phyloP scores from a whole-genome alignment of 2,888 invertebrate species.

The Tineola bisselliella region DNA sequence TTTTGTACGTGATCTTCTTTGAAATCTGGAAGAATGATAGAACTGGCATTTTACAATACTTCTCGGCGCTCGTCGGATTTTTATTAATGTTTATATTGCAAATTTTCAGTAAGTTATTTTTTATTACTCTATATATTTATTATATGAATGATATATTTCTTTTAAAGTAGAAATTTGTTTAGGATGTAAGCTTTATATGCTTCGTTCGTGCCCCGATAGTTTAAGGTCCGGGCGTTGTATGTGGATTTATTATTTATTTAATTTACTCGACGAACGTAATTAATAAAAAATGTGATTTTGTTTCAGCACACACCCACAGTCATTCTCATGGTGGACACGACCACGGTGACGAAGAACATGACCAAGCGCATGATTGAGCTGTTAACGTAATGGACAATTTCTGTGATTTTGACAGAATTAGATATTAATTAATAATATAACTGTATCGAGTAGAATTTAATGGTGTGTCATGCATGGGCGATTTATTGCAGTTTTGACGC shows the following conservation, averaged over 20 bases:
- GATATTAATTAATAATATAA: too few species aligned
- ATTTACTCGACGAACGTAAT: not conserved
- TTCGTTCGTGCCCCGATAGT: too few species aligned
- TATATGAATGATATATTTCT: too few species aligned
- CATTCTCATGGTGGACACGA: slow-evolving; percentile 27
- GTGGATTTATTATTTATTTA: too few species aligned
- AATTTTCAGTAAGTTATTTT: slow-evolving; percentile 61
- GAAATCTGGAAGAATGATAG: slow-evolving; percentile 78
- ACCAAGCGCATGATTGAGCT: slow-evolving; percentile 20
- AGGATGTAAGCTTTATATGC: not conserved
- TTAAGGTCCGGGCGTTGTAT: too few species aligned
- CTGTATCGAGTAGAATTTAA: too few species aligned
- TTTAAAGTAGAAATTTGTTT: too few species aligned
- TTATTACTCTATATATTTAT: too few species aligned
- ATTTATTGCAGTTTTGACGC: too few species aligned
- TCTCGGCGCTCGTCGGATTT: slow-evolving; percentile 76
- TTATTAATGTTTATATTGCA: slow-evolving; percentile 77
- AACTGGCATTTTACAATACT: slow-evolving; percentile 72
- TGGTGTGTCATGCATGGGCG: too few species aligned
- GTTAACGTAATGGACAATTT: not conserved
- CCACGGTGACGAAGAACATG: slow-evolving; percentile 16
- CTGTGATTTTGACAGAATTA: not conserved
- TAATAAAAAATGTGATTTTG: not conserved
- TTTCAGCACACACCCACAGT: slow-evolving; percentile 49
- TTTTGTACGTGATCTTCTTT: slow-evolving; percentile 96